Evolutionary conservation across 2,113 vertebrate genomes (phyloP).

Genomic region (Chionomys nivalis): DNA sequence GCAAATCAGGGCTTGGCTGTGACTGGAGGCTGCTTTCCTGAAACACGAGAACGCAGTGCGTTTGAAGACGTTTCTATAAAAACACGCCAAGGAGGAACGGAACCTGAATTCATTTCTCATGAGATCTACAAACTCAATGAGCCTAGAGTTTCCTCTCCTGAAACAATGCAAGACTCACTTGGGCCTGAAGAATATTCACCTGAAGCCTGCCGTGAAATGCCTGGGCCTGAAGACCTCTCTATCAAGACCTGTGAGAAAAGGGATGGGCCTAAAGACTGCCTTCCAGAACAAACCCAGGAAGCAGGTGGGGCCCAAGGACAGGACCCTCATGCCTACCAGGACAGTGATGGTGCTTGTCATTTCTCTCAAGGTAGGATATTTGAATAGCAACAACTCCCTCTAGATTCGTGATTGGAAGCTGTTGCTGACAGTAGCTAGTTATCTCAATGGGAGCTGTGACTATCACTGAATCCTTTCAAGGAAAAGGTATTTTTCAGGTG

Average conservation of each 20-base stretch:
- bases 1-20: conserved; percentile 37
- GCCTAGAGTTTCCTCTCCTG: not conserved
- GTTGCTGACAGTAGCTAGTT: not conserved
- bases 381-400: not conserved
- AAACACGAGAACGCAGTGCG: conserved; percentile 27
- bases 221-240: conserved; percentile 69
- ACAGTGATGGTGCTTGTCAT: not conserved
- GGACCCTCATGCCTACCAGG: not conserved
- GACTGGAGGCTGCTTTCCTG: not conserved
- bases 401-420: not conserved
- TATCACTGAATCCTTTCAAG: conserved; percentile 7
- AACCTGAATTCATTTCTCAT: conserved; percentile 52
- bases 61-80: conserved; percentile 65
- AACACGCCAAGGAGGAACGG: conserved; percentile 52
- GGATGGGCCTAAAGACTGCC: not conserved
- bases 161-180: conserved; percentile 56
- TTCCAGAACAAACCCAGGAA: conserved; percentile 44
- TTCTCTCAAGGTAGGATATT: conserved; percentile 59
- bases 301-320: not conserved
- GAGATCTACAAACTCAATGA: not conserved
- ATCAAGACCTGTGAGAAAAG: conserved; percentile 26
- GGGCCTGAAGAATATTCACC: not conserved
- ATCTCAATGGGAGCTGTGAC: not conserved
- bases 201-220: conserved; percentile 1
- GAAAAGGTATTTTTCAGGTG: conserved; percentile 18